A percentile compares a stretch with the other conserved stretches of the same genome.
Conservation (phyloP, 2,113 vertebrate genomes). For the Callocephalon fimbriatum region DNA sequence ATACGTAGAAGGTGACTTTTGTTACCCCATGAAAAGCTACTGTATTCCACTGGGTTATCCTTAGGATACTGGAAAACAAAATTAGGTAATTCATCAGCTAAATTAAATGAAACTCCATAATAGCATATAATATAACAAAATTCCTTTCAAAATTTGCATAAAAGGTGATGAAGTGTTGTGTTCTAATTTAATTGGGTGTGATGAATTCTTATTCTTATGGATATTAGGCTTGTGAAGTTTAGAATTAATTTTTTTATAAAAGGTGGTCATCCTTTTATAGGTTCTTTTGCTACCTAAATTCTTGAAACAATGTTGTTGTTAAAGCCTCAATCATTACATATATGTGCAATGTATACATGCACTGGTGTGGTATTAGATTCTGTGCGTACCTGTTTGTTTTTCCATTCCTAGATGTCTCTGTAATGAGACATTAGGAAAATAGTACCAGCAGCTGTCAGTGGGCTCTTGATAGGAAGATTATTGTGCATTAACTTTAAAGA, state of each 20-base stretch:
- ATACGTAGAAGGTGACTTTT: not conserved
- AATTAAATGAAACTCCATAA: conserved; percentile 28
- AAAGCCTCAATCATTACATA: not conserved
- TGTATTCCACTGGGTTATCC: not conserved
- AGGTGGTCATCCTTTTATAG: not conserved
- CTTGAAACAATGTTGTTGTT: not conserved
- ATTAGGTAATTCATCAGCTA: conserved; percentile 5
- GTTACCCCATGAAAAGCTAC: not conserved
- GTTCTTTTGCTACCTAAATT: not conserved
- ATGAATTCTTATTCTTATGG: not conserved
- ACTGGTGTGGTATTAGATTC: not conserved
- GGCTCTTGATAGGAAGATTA: conserved; percentile 13
- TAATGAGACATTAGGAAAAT: not conserved
- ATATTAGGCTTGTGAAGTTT: not conserved
- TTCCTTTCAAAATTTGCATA: not conserved
- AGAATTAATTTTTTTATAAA: not conserved
- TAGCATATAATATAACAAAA: not conserved
- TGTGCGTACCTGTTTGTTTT: not conserved
- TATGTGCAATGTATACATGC: not conserved
- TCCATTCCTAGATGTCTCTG: not conserved
- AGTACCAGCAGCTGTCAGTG: not conserved
- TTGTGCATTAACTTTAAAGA: conserved; percentile 41
- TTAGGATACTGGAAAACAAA: not conserved
- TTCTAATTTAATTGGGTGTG: conserved; percentile 40
- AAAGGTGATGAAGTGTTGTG: not conserved